These are phyloP conservation scores for Vulpes lagopus DNA, from an alignment of 2,113 vertebrate genomes.

Conservation along the genomic window DNA sequence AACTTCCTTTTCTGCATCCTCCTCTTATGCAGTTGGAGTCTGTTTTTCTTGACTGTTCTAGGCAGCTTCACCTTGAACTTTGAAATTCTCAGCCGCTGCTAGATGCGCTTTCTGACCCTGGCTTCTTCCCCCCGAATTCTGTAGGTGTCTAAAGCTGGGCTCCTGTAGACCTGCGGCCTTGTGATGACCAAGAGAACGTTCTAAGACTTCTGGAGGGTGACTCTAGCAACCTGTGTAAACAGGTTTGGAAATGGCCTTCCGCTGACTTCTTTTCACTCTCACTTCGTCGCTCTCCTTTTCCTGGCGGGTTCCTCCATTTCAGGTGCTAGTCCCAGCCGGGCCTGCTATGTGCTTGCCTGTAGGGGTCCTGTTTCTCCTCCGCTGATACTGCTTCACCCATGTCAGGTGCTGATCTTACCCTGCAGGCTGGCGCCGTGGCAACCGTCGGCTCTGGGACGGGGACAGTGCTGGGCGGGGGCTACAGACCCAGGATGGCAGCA, in stretches of 20 bases:
- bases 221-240: neutral
- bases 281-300: neutral
- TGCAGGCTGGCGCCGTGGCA: neutral
- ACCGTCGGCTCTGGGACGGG: neutral
- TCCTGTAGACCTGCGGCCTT: neutral
- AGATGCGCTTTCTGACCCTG: conserved; percentile 95
- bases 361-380: neutral
- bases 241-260: neutral
- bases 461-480: neutral
- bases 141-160: conserved; percentile 87
- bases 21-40: conserved; percentile 94
- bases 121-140: conserved; percentile 92
- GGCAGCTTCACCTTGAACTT: conserved; percentile 94
- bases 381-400: neutral
- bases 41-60: conserved; percentile 95
- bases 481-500: neutral
- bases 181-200: neutral
- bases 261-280: neutral
- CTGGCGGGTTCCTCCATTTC: neutral
- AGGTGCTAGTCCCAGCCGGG: neutral
- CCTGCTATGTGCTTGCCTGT: neutral
- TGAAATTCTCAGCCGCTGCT: conserved; percentile 94
- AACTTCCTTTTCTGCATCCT: conserved; percentile 95
- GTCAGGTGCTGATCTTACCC: neutral
- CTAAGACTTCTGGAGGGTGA: neutral